Evolutionary conservation across 2,888 invertebrate genomes (phyloP).

Genomic region (Caenorhabditis panamensis): DNA sequence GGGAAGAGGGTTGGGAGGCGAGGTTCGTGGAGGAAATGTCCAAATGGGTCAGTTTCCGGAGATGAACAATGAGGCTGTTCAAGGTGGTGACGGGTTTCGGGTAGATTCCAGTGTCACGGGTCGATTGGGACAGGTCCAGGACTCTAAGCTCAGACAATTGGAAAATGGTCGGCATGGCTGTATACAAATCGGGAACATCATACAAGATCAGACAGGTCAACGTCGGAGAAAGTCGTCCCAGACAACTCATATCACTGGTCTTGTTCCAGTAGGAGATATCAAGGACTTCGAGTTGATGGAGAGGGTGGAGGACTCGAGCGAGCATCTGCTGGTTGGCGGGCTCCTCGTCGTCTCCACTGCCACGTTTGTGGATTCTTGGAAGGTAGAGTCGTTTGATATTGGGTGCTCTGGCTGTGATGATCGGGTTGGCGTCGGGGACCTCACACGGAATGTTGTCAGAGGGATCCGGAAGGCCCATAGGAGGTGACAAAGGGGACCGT

Average conservation of each 20-base stretch:
- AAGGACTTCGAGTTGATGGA: conserved; percentile 64
- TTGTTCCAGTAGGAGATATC: conserved; percentile 78
- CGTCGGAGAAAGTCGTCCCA: conserved; percentile 85
- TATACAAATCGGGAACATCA: conserved; percentile 87
- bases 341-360: conserved; percentile 63
- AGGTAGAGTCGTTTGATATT: conserved; percentile 59
- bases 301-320: conserved; percentile 66
- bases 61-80: conserved; percentile 86
- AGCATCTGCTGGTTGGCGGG: conserved; percentile 65
- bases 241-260: conserved; percentile 85
- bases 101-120: conserved; percentile 86
- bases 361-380: conserved; percentile 36
- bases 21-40: conserved; percentile 97
- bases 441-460: conserved; percentile 26
- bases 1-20: conserved; percentile 86
- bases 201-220: conserved; percentile 88
- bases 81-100: conserved; percentile 88
- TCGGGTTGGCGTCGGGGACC: conserved; percentile 45
- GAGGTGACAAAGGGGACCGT: conserved; percentile 30
- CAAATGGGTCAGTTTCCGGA: conserved; percentile 88
- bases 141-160: conserved; percentile 85
- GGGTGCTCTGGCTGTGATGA: conserved; percentile 69
- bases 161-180: conserved; percentile 83
- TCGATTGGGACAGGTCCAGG: conserved; percentile 88
- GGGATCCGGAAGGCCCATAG: conserved; percentile 4